Base-by-base conservation (phyloP, 2,888 invertebrate genomes). In the Leucozona laternaria region DNA sequence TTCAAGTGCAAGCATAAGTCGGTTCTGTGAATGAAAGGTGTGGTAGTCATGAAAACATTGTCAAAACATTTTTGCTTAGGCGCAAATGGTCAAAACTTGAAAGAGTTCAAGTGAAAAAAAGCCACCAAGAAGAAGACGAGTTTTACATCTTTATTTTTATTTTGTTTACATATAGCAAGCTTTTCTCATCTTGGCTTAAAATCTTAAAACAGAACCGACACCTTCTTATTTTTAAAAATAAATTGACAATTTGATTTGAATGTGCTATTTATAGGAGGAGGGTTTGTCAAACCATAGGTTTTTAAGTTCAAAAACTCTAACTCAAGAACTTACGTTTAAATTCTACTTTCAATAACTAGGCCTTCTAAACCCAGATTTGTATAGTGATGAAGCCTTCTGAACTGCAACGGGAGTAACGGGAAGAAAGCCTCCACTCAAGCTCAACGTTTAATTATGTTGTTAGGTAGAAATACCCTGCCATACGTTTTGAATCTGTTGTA, bases 1-100 rank as follows among this genome's bases (percentile, higher is more conserved):
- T 75, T 83, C 83, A 55, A 83, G 83, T 79, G 83, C 83, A 79
- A 79, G 75, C 83, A 83, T 83, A 48, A 83, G 83, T 83, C 83
- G 83, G 73, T 83, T 83, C 83, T 83, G 83, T 83, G 62, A 64
- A 83, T 83, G 79, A 83, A 83, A 83, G 60, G 15, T 66, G 50
- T 48, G 40, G 66, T 72, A 73, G 79, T 60, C 79, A 83, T 53
- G 53, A 83, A 79, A 83, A 83, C 66, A 15, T 68, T 72, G 45
- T 83, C 73, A 82, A 82, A 60, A 71, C 40, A 55, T 25, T 79
- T 25, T 55, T 57, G 58, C 62, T 58, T 58, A 37, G 4, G 57
- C 7, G 68, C 50, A 34, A 68, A 53, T 25, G 53, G 6, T 53
- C 5, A 20, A 45, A 66, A 25, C 20, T 48, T 62, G 62, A 25